Evolutionary conservation across 2,888 invertebrate species (phyloP), one percentile per base, ranked within the genome.

Genomic region (Timema podura): DNA sequence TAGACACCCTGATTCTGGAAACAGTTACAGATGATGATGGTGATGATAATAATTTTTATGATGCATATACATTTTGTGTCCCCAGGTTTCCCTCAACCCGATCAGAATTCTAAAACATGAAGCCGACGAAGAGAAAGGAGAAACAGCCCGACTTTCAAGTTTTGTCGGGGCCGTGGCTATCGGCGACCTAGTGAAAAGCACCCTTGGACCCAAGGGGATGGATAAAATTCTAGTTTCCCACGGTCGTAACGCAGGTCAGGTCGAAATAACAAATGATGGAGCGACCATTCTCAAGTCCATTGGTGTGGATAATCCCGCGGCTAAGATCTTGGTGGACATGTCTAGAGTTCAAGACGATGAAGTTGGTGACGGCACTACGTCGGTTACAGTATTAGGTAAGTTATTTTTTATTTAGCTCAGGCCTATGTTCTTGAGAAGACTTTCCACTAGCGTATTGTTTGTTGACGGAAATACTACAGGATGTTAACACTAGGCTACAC

Each of bases 291-390:
- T 99, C 69, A 95, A 96, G 81, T 89, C 95, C 0, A 89, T 99
- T 70, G 98, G 98, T 69, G 94, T 99, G 16, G 98, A 99, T 80
- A 99, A 99, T 82, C 98, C 99, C 44, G 98, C 99, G 48, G 98
- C 98, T 0, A 99, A 99, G 83, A 95, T 99, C 78, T 85, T 99
- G 67, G 97, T 99, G n/a, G 96, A 99, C 76, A 98, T 99, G 89
- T 94, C 98, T 13, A 93, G 94, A 82, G 96, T 96, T 5, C 99
- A 99, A 81, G 99, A 99, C 83, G 96, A 96, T 80, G 99, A 99
- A 86, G 98, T 99, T 71, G 99, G 99, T 64, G 99, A 99, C 87
- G 99, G 99, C 13, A 99, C 99, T n/a, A 99, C 99, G 57, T 98
- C 98, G 0, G 99, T 99, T 0, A 96, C 98, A 68, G 98, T 97